A percentile compares a stretch with the other conserved stretches of the same genome.
Evolutionary conservation across 2,797 vertebrate species (phyloP).

Genomic region (Psittacula echo): DNA sequence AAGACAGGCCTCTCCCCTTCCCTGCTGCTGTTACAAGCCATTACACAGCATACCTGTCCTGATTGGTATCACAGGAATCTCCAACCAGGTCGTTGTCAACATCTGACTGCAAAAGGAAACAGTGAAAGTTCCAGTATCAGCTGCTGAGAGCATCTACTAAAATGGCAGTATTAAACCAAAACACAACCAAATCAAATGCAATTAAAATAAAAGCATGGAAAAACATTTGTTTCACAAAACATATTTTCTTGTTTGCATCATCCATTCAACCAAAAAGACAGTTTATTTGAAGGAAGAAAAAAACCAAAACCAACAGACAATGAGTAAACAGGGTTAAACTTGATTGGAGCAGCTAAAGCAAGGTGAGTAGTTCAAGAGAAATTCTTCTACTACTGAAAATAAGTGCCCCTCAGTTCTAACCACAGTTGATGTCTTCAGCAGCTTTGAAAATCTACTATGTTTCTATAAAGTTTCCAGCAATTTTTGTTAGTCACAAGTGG

Average conservation of each 20-base stretch:
- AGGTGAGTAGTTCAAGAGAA: neutral
- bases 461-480: neutral
- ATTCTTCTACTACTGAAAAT: neutral
- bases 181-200: neutral
- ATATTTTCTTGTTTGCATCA: neutral
- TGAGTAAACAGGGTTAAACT: neutral
- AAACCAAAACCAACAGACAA: neutral
- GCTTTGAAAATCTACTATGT: neutral
- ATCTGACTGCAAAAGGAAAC: conserved; percentile 86
- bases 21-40: neutral
- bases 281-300: neutral
- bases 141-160: neutral
- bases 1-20: neutral
- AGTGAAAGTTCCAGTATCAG: neutral
- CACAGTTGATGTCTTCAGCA: neutral
- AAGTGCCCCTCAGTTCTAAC: neutral
- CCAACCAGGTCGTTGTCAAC: conserved; percentile 95
- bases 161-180: neutral
- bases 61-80: conserved; percentile 98
- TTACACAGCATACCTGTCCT: conserved; percentile 88
- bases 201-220: neutral
- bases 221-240: neutral
- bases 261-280: neutral
- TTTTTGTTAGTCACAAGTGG: neutral
- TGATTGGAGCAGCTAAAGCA: neutral